phyloP scores from a whole-genome alignment of 1,140 invertebrate genomes.

The Paraescarpia echinospica region DNA sequence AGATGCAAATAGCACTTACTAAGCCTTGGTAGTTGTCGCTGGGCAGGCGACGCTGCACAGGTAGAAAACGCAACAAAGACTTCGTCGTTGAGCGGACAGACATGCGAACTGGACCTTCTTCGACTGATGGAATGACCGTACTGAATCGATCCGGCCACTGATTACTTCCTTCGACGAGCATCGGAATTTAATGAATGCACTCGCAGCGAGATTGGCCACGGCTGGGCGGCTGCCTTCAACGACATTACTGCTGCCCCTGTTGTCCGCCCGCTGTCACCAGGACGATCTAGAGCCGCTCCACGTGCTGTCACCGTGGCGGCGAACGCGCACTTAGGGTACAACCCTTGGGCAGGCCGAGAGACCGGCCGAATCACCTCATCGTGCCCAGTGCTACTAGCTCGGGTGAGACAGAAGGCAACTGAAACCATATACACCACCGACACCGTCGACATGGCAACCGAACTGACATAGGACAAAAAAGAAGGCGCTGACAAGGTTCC shows the following conservation, averaged over 20 bases:
- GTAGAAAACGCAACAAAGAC: background rate
- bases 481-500: background rate
- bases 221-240: background rate
- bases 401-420: background rate
- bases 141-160: background rate
- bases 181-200: slow-evolving; percentile 5
- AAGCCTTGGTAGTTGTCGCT: background rate
- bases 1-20: background rate
- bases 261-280: background rate
- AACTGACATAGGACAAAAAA: background rate
- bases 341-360: background rate
- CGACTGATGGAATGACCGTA: background rate
- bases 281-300: no score
- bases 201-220: background rate
- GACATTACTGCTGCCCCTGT: background rate
- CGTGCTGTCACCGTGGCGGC: background rate
- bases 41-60: background rate
- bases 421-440: background rate
- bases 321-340: background rate
- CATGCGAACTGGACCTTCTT: background rate
- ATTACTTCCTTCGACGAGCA: slow-evolving; percentile 4
- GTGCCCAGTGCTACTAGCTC: background rate
- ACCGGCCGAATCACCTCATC: no score
- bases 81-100: background rate
- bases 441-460: background rate